phyloP scores from a whole-genome alignment of 2,113 vertebrate species.

The Serinus canaria region DNA sequence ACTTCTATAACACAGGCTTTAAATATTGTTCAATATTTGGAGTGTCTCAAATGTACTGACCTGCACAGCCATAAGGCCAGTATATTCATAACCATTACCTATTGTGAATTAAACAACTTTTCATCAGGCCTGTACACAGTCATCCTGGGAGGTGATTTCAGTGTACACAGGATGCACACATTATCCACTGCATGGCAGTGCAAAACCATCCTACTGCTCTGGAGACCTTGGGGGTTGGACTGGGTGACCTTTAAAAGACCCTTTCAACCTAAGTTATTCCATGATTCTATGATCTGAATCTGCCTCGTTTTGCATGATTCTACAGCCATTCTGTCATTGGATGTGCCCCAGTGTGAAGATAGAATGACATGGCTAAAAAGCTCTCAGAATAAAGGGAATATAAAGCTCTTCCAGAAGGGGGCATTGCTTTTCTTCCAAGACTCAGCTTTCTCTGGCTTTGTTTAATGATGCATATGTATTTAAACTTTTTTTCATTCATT shows the following conservation, averaged over 20 bases:
- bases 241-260: not conserved
- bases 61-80: not conserved
- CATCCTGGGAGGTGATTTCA: not conserved
- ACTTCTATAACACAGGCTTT: not conserved
- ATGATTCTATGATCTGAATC: not conserved
- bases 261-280: not conserved
- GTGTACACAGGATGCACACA: not conserved
- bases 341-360: not conserved
- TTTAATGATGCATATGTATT: conserved; percentile 1
- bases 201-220: not conserved
- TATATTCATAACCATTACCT: not conserved
- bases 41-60: not conserved
- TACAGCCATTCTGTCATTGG: not conserved
- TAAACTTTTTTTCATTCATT: conserved; percentile 1
- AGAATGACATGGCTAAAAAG: fast-evolving
- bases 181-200: fast-evolving
- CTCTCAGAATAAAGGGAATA: not conserved
- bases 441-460: not conserved
- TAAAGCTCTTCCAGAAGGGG: not conserved
- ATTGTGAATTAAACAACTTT: not conserved
- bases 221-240: not conserved
- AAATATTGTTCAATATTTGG: not conserved
- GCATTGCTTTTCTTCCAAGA: conserved; percentile 23
- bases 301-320: not conserved
- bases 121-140: not conserved